phyloP scores from a whole-genome alignment of 2,797 vertebrate species.

The Anas bahamensis region DNA sequence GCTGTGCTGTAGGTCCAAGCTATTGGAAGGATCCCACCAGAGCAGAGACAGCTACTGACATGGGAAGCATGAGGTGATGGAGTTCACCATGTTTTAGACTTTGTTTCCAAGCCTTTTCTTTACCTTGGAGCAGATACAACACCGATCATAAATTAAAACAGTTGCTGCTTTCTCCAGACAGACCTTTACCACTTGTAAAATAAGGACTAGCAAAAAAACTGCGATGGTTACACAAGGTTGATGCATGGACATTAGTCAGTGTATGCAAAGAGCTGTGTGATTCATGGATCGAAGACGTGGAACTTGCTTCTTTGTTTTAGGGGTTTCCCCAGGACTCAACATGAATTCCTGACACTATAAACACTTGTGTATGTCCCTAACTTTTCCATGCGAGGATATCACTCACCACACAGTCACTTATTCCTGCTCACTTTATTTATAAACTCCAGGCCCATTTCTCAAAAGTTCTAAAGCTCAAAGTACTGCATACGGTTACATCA shows the following conservation, averaged over 20 bases:
- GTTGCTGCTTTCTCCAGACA: background rate
- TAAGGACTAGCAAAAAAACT: background rate
- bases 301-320: background rate
- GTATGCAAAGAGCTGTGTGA: background rate
- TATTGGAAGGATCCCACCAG: background rate
- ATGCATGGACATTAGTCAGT: background rate
- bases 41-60: background rate
- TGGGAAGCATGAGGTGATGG: background rate
- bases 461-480: background rate
- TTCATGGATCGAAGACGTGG: background rate
- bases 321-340: background rate
- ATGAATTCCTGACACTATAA: background rate
- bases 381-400: background rate
- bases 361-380: background rate
- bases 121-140: background rate
- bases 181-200: background rate
- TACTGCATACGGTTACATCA: background rate
- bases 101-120: background rate
- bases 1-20: background rate
- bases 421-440: background rate
- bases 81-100: background rate
- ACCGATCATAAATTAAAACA: background rate
- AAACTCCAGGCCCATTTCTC: background rate
- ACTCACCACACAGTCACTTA: background rate
- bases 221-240: background rate